Conservation (phyloP, 2,888 invertebrate species). For the Eupithecia insigniata region DNA sequence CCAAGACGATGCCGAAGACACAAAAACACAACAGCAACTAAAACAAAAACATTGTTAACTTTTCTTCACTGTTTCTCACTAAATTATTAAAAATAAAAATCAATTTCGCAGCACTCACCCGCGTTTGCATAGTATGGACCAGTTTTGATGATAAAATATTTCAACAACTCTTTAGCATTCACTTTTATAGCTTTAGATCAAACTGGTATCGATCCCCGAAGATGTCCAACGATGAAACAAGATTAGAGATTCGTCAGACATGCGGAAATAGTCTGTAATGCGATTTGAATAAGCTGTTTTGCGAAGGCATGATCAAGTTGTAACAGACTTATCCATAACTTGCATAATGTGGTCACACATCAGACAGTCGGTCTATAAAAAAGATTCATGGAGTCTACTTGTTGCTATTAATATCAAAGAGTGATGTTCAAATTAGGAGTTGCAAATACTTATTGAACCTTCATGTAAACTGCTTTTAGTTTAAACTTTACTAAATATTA, state of each 20-base stretch:
- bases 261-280: conserved; percentile 52
- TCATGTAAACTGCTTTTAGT: background rate
- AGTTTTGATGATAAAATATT: conserved; percentile 66
- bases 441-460: background rate
- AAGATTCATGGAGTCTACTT: conserved; percentile 22
- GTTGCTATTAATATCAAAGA: conserved; percentile 1
- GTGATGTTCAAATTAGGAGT: background rate
- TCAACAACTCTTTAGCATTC: conserved; percentile 59
- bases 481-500: background rate
- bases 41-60: conserved; percentile 37
- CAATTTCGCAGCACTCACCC: conserved; percentile 51
- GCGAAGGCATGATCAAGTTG: conserved; percentile 35
- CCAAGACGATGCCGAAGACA: conserved; percentile 44
- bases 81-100: conserved; percentile 11
- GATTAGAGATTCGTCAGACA: conserved; percentile 43
- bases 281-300: conserved; percentile 45
- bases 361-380: conserved; percentile 26
- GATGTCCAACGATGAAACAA: conserved; percentile 58
- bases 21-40: conserved; percentile 75
- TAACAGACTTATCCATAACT: conserved; percentile 28
- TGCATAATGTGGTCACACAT: conserved; percentile 32
- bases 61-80: background rate
- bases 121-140: conserved; percentile 71
- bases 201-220: conserved; percentile 70
- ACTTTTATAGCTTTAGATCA: conserved; percentile 71